A percentile compares a stretch with the other conserved stretches of the same genome.
Conservation (phyloP, 2,888 invertebrate genomes). For the Tetanocera ferruginea region DNA sequence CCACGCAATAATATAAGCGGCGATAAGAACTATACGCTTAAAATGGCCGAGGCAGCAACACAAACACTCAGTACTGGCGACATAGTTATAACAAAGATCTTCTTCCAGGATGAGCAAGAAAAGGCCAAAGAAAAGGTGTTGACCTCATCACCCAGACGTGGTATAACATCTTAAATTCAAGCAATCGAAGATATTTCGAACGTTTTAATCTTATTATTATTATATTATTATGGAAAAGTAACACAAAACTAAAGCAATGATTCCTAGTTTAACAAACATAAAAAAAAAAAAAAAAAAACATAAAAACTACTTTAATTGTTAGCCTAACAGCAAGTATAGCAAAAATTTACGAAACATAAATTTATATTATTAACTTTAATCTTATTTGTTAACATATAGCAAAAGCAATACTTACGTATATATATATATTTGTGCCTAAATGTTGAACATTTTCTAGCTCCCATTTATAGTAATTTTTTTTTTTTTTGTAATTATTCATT, state of each 20-base stretch:
- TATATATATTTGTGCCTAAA: conserved; percentile 61
- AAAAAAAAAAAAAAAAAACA: background rate
- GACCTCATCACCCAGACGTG: conserved; percentile 72
- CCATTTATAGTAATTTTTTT: conserved; percentile 47
- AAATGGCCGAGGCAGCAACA: conserved; percentile 73
- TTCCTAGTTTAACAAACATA: conserved; percentile 49
- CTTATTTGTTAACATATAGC: conserved; percentile 41
- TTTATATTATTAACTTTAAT: conserved; percentile 35
- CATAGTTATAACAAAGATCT: conserved; percentile 90
- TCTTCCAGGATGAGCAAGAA: conserved; percentile 74
- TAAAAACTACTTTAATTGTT: background rate
- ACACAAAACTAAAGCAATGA: conserved; percentile 45
- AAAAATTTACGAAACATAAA: background rate
- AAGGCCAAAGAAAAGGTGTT: conserved; percentile 72
- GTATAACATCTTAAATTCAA: conserved; percentile 51
- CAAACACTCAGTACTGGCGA: conserved; percentile 94
- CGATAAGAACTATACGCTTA: conserved; percentile 58
- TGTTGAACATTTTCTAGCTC: conserved; percentile 59
- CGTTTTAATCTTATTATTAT: background rate
- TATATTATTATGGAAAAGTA: too few species aligned
- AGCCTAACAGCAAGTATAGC: background rate
- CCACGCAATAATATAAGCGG: conserved; percentile 31
- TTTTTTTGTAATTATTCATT: conserved; percentile 43
- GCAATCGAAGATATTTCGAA: background rate
- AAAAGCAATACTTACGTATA: conserved; percentile 64